Conservation (phyloP, 2,113 vertebrate species). For the Callorhinus ursinus region DNA sequence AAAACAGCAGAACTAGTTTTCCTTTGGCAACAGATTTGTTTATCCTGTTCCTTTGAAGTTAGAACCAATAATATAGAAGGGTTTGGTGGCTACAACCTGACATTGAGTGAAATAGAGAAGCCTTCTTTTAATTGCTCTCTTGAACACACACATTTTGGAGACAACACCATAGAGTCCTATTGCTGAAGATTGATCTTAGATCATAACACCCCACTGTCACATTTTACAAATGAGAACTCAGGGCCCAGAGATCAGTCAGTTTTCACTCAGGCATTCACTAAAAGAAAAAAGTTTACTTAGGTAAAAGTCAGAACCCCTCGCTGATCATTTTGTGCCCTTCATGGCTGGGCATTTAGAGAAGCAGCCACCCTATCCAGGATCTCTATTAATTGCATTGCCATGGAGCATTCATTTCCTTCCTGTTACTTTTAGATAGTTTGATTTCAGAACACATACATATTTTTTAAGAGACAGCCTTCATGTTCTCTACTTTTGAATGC, state of each 20-base stretch:
- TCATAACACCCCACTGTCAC: background rate
- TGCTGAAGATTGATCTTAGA: background rate
- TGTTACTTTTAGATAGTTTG: background rate
- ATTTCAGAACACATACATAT: background rate
- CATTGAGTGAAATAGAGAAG: constrained; percentile 28
- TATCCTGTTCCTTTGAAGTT: constrained; percentile 53
- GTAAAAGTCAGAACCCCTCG: background rate
- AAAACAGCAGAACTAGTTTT: background rate
- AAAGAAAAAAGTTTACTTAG: background rate
- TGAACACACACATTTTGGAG: background rate
- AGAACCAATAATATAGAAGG: constrained; percentile 7
- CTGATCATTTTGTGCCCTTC: background rate
- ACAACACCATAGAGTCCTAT: background rate
- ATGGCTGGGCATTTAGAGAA: background rate
- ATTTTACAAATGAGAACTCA: constrained; percentile 13
- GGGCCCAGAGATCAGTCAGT: background rate
- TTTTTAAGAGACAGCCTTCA: background rate
- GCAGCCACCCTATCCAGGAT: background rate
- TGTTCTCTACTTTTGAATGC: background rate
- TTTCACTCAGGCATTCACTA: background rate
- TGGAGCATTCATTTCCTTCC: background rate
- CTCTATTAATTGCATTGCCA: background rate
- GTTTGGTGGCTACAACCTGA: background rate
- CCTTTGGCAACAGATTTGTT: constrained; percentile 38
- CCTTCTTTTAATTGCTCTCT: background rate